A percentile compares a stretch with the other conserved stretches of the same genome.
These are phyloP conservation scores for Bemisia tabaci DNA, from an alignment of 1,140 invertebrate genomes.

Conservation along the genomic window DNA sequence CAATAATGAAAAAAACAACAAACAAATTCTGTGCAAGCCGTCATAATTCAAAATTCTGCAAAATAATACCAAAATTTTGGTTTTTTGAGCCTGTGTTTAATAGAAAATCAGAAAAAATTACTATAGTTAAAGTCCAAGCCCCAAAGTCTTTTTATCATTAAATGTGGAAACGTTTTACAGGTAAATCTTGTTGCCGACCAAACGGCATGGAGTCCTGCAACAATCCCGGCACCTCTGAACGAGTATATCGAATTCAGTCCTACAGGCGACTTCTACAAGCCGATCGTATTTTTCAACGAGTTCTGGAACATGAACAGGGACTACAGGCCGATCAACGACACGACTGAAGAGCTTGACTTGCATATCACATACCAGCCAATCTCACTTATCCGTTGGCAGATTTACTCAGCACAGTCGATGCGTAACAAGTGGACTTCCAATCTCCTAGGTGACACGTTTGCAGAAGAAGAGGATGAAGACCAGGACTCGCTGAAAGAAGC, in stretches of 20 bases:
- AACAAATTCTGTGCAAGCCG: too few relatives aligned
- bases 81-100: too few relatives aligned
- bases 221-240: conserved; percentile 79
- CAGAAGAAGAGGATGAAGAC: conserved; percentile 40
- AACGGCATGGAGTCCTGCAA: conserved; percentile 80
- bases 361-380: conserved; percentile 84
- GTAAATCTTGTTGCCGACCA: conserved; percentile 83
- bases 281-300: conserved; percentile 91
- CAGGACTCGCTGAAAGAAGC: conserved; percentile 97
- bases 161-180: too few relatives aligned
- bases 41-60: too few relatives aligned
- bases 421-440: conserved; percentile 53
- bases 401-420: conserved; percentile 86
- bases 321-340: conserved; percentile 87
- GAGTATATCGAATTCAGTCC: conserved; percentile 85
- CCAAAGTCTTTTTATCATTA: too few relatives aligned
- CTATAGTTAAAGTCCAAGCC: too few relatives aligned
- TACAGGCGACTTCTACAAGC: conserved; percentile 72
- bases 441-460: conserved; percentile 42
- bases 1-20: too few relatives aligned
- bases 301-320: conserved; percentile 98
- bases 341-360: conserved; percentile 47
- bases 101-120: too few relatives aligned
- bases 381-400: conserved; percentile 93
- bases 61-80: too few relatives aligned